These are phyloP conservation scores for Drosophila pruinosa DNA, from an alignment of 1,140 invertebrate species.

Conservation along the genomic window DNA sequence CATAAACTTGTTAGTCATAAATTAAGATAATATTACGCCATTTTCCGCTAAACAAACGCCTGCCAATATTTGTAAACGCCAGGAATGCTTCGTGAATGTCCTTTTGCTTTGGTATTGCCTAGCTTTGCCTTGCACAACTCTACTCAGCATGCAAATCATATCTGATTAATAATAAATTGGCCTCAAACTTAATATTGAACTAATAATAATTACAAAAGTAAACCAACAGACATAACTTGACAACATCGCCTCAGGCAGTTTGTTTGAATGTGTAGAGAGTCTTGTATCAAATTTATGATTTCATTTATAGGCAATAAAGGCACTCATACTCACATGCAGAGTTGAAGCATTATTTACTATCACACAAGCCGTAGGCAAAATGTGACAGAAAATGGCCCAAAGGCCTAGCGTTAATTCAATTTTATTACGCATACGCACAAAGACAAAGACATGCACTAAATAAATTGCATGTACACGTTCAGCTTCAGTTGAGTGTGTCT, in stretches of 20 bases:
- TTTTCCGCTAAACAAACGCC: slow-evolving; percentile 40
- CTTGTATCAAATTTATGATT: slow-evolving; percentile 59
- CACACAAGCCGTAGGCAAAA: slow-evolving; percentile 33
- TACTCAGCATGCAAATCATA: slow-evolving; percentile 27
- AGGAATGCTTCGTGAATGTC: neutral
- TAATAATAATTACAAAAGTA: slow-evolving; percentile 62
- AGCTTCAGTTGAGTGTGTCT: slow-evolving; percentile 1
- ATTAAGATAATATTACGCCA: slow-evolving; percentile 48
- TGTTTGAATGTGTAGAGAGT: slow-evolving; percentile 18
- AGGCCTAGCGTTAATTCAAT: slow-evolving; percentile 63
- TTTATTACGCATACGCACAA: slow-evolving; percentile 72
- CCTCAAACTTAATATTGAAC: slow-evolving; percentile 46
- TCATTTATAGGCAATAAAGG: slow-evolving; percentile 60
- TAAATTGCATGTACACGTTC: slow-evolving; percentile 21
- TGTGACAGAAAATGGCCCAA: slow-evolving; percentile 45
- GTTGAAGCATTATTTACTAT: slow-evolving; percentile 40
- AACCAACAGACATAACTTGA: slow-evolving; percentile 27
- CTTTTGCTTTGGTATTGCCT: neutral
- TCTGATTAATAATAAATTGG: slow-evolving; percentile 39
- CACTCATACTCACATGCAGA: neutral
- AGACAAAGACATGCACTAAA: slow-evolving; percentile 51
- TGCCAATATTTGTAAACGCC: slow-evolving; percentile 41
- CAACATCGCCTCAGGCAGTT: slow-evolving; percentile 11
- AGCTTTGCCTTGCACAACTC: too few species aligned
- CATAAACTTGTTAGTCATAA: slow-evolving; percentile 39